Conservation (phyloP, 2,888 invertebrate species). For the Cosmia trapezina region DNA sequence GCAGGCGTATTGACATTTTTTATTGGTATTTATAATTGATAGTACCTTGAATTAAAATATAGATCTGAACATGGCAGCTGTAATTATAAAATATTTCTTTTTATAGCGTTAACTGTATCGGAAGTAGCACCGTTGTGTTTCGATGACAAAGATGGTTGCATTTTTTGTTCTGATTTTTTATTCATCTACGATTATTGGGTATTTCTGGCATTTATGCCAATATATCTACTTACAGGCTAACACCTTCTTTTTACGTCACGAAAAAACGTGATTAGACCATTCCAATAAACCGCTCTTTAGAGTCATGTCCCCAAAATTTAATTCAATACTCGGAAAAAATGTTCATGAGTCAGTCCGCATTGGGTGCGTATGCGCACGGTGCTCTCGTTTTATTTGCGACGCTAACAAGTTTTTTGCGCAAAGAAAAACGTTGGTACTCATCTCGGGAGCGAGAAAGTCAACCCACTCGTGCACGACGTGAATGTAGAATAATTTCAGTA, state of each 20-base stretch:
- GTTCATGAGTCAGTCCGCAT: constrained; percentile 23
- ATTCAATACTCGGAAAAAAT: constrained; percentile 51
- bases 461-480: constrained; percentile 72
- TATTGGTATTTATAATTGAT: constrained; percentile 53
- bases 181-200: neutral
- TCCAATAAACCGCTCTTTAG: constrained; percentile 34
- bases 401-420: constrained; percentile 80
- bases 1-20: constrained; percentile 50
- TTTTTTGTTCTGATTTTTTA: constrained; percentile 6
- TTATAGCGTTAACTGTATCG: constrained; percentile 22
- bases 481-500: constrained; percentile 70
- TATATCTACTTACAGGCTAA: neutral
- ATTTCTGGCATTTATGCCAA: neutral
- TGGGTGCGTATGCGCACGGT: constrained; percentile 64
- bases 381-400: constrained; percentile 76
- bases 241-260: constrained; percentile 31
- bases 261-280: constrained; percentile 42
- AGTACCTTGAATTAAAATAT: constrained; percentile 57
- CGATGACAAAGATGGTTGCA: constrained; percentile 18
- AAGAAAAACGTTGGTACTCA: constrained; percentile 78
- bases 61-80: constrained; percentile 35
- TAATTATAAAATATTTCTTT: constrained; percentile 50
- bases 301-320: constrained; percentile 35
- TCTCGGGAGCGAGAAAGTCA: constrained; percentile 78
- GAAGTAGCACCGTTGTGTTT: constrained; percentile 26